These are phyloP conservation scores for Sympetrum striolatum DNA, from an alignment of 2,888 invertebrate genomes.

Conservation along the genomic window DNA sequence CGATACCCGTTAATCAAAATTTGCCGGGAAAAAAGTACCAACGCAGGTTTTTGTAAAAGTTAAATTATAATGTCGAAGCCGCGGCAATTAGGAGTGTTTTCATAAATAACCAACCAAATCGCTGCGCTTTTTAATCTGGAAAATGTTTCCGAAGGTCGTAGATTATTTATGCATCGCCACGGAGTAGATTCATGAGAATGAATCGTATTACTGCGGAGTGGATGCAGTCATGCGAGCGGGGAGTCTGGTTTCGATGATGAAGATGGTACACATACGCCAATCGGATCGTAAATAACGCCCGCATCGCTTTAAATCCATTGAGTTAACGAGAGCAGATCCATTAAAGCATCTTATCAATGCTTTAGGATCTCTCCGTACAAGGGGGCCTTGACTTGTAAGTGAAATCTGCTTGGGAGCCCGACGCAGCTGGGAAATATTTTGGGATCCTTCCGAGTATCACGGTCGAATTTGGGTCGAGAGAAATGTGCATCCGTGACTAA, in stretches of 20 bases:
- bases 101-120: neutral
- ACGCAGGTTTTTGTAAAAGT: neutral
- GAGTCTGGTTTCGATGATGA: neutral
- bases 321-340: neutral
- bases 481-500: too few species aligned
- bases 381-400: too few species aligned
- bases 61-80: neutral
- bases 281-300: neutral
- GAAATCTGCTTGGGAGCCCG: too few species aligned
- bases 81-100: neutral
- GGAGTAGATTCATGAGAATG: neutral
- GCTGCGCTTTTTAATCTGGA: neutral
- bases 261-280: neutral
- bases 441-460: too few species aligned
- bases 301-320: neutral
- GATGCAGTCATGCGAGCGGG: neutral
- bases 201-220: neutral
- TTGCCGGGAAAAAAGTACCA: neutral
- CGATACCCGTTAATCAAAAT: neutral
- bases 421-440: too few species aligned
- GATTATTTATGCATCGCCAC: neutral
- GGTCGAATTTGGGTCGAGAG: too few species aligned
- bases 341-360: too few species aligned
- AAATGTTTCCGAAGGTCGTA: neutral
- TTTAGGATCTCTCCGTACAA: too few species aligned